These are phyloP conservation scores for Diachasma alloeum DNA, from an alignment of 1,140 invertebrate genomes.

Conservation along the genomic window DNA sequence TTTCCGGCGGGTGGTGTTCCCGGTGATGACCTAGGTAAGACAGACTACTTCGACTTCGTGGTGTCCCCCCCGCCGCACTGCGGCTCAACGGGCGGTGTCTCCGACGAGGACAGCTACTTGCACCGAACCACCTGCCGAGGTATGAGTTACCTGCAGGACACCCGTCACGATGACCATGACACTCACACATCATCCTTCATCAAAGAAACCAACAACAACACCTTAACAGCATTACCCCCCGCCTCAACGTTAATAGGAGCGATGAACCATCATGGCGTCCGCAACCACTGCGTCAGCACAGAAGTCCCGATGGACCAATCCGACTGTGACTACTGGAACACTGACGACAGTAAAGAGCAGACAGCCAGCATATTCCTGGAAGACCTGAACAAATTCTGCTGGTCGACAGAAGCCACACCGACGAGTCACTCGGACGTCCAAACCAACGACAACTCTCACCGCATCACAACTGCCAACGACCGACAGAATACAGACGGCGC, in stretches of 20 bases:
- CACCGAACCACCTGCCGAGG: conserved; percentile 47
- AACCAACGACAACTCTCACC: conserved; percentile 21
- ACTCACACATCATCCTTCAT: conserved; percentile 57
- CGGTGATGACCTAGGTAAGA: conserved; percentile 76
- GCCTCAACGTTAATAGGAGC: conserved; percentile 60
- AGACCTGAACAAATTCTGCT: conserved; percentile 83
- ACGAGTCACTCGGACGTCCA: conserved; percentile 32
- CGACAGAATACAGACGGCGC: conserved; percentile 67
- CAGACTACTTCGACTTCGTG: conserved; percentile 87
- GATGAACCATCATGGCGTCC: conserved; percentile 45
- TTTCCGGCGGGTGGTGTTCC: conserved; percentile 65
- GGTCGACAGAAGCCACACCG: conserved; percentile 63
- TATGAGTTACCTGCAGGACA: conserved; percentile 49
- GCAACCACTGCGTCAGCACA: conserved; percentile 50
- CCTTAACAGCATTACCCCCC: conserved; percentile 60
- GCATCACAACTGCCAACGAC: conserved; percentile 43
- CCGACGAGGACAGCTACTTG: conserved; percentile 57
- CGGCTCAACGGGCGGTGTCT: conserved; percentile 50
- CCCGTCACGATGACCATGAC: conserved; percentile 46
- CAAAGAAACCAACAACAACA: conserved; percentile 77
- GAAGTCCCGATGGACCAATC: conserved; percentile 56
- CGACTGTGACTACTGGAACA: conserved; percentile 75
- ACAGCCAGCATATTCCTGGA: conserved; percentile 78
- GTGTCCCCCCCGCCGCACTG: conserved; percentile 75
- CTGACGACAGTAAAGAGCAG: conserved; percentile 71